phyloP scores from a whole-genome alignment of 2,888 invertebrate genomes.

The Nipponacmea schrenckii region DNA sequence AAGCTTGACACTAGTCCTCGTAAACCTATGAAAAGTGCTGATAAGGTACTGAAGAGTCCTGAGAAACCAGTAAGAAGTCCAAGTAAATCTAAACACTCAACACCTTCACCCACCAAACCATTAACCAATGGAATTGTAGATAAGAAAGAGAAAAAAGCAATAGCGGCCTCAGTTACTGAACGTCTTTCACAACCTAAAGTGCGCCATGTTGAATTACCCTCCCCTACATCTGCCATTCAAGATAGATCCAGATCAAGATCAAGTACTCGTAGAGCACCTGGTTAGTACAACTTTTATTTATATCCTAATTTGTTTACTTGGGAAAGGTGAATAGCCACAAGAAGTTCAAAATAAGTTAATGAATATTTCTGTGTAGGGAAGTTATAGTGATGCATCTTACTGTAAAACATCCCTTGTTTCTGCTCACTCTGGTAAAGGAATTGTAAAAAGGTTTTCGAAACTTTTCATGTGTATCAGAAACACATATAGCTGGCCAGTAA shows the following conservation, averaged over 20 bases:
- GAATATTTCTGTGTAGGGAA: too few species aligned
- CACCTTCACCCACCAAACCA: not conserved
- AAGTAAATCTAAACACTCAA: not conserved
- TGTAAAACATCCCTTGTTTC: too few species aligned
- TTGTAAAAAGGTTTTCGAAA: too few species aligned
- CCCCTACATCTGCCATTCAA: not conserved
- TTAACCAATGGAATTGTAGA: not conserved
- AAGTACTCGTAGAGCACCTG: not conserved
- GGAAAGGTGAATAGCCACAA: too few species aligned
- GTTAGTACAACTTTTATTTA: not conserved
- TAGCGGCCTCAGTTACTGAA: not conserved
- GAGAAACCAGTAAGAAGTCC: not conserved
- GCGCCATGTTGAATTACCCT: not conserved
- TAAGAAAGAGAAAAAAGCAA: not conserved
- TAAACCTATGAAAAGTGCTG: not conserved
- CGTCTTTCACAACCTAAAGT: slow-evolving; percentile 8
- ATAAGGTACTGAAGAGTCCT: not conserved
- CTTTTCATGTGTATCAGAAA: too few species aligned
- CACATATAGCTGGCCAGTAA: too few species aligned
- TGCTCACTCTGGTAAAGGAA: too few species aligned
- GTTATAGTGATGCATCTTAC: too few species aligned
- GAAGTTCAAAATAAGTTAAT: too few species aligned
- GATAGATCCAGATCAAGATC: not conserved
- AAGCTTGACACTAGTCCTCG: not conserved
- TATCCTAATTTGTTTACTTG: too few species aligned